phyloP scores from a whole-genome alignment of 1,140 invertebrate species.

The Drepana arcuata region DNA sequence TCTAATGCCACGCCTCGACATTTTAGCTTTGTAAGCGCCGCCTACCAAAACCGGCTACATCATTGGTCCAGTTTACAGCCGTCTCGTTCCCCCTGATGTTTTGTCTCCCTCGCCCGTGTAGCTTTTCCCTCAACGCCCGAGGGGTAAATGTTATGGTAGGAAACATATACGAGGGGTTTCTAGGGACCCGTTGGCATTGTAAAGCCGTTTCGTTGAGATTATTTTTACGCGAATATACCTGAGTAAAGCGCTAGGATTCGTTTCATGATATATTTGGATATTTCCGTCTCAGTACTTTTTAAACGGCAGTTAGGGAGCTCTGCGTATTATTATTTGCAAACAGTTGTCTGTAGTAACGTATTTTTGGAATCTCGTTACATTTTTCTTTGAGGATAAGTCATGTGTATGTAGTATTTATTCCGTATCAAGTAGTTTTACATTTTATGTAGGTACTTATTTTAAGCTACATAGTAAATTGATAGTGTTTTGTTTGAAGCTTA shows the following conservation, averaged over 20 bases:
- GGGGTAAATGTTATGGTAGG: constrained; percentile 69
- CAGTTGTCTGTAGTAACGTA: no score
- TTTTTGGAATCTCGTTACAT: no score
- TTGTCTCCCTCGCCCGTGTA: constrained; percentile 36
- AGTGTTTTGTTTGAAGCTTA: no score
- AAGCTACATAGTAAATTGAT: no score
- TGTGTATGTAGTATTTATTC: no score
- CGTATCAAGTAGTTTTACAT: no score
- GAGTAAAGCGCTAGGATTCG: constrained; percentile 62
- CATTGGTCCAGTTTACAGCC: constrained; percentile 32
- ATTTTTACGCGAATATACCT: constrained; percentile 65
- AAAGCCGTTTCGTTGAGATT: constrained; percentile 47
- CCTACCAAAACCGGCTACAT: constrained; percentile 22
- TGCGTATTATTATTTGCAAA: constrained; percentile 50
- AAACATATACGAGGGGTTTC: constrained; percentile 66
- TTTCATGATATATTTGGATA: constrained; percentile 68
- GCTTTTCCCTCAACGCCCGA: constrained; percentile 64
- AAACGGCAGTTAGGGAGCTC: constrained; percentile 53
- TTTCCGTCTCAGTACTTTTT: no score
- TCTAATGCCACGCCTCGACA: constrained; percentile 66
- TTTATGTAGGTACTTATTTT: no score
- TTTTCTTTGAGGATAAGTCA: no score
- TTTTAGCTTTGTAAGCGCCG: constrained; percentile 60
- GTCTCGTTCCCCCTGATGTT: constrained; percentile 18
- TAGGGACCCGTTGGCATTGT: constrained; percentile 48